Evolutionary conservation across 1,140 invertebrate genomes (phyloP).

Genomic region (Magallana gigas): DNA sequence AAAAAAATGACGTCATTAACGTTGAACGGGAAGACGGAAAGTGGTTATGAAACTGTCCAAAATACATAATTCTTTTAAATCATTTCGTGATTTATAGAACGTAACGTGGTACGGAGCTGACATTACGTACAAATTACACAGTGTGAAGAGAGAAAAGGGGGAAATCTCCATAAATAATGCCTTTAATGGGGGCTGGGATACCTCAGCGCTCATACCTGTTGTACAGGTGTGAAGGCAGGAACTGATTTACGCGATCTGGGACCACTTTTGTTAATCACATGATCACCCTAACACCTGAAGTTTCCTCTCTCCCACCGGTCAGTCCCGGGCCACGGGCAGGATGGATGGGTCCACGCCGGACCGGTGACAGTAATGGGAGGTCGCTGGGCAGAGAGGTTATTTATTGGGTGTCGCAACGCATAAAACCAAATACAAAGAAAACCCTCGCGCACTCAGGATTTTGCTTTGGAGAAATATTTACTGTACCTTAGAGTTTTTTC

Average conservation of each 20-base stretch:
- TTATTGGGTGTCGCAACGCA: constrained; percentile 9
- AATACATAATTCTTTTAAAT: neutral
- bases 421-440: constrained; percentile 4
- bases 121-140: neutral
- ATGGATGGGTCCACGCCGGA: neutral
- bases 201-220: neutral
- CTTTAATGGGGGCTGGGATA: constrained; percentile 6
- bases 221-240: constrained; percentile 25
- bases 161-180: constrained; percentile 15
- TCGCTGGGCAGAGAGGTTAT: neutral
- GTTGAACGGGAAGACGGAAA: no score
- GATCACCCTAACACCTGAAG: constrained; percentile 32
- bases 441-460: neutral
- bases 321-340: constrained; percentile 29
- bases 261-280: constrained; percentile 4
- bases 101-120: neutral
- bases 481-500: neutral
- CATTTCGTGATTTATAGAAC: neutral
- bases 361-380: neutral
- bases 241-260: constrained; percentile 20
- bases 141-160: neutral
- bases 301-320: constrained; percentile 24
- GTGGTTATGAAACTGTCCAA: no score
- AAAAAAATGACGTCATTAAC: no score
- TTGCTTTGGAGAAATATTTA: neutral